phyloP scores from a whole-genome alignment of 2,113 vertebrate genomes.

The Dasyurus viverrinus region DNA sequence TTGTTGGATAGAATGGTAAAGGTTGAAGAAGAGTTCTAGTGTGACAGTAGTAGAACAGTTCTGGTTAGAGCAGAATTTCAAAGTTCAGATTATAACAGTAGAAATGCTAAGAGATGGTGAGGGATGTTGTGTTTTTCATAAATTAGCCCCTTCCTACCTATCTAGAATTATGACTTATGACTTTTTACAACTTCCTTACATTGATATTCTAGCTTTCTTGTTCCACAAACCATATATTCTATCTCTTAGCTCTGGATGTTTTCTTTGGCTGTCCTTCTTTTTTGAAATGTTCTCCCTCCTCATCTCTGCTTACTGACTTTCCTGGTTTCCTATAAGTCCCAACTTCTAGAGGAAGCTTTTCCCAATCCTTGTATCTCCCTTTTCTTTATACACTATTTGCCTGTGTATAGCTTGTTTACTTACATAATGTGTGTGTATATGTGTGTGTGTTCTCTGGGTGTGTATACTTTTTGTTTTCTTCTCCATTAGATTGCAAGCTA shows the following conservation, averaged over 20 bases:
- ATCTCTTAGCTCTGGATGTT: too few species aligned
- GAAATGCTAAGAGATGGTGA: neutral
- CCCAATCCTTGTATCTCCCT: neutral
- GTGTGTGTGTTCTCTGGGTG: too few species aligned
- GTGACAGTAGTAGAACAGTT: neutral
- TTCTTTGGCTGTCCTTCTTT: too few species aligned
- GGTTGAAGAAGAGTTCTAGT: neutral
- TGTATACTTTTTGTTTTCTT: too few species aligned
- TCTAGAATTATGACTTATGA: neutral
- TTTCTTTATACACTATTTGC: neutral
- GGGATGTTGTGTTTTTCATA: neutral
- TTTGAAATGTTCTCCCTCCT: neutral
- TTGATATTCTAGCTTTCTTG: neutral
- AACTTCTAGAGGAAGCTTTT: neutral
- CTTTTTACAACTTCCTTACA: neutral
- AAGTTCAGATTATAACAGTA: neutral
- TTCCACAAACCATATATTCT: neutral
- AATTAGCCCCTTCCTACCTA: neutral
- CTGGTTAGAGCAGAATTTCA: neutral
- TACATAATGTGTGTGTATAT: neutral
- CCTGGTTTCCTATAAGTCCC: neutral
- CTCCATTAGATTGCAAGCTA: neutral
- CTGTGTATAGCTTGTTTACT: neutral
- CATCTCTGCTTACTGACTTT: neutral
- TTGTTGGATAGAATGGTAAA: neutral